phyloP scores from a whole-genome alignment of 2,888 invertebrate genomes.

The Cheilosia soror region DNA sequence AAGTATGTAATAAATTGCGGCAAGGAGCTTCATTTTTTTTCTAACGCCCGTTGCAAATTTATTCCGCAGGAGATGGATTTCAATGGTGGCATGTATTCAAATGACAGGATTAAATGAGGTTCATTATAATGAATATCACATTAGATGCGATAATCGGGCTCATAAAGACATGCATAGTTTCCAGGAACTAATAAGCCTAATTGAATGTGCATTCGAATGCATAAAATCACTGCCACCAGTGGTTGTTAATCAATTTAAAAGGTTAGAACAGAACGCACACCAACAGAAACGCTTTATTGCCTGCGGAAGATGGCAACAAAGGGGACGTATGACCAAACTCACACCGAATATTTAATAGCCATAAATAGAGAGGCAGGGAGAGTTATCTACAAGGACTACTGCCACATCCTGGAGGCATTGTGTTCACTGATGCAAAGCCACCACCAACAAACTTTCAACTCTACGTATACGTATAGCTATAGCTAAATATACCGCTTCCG shows the following conservation, averaged over 20 bases:
- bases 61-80: constrained; percentile 35
- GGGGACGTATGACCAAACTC: neutral
- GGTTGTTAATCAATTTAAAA: constrained; percentile 44
- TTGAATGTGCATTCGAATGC: constrained; percentile 30
- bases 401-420: constrained; percentile 41
- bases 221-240: neutral
- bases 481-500: constrained; percentile 31
- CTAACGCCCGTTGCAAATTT: constrained; percentile 21
- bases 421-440: constrained; percentile 47
- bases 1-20: constrained; percentile 34
- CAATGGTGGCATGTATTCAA: constrained; percentile 4
- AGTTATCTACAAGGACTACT: constrained; percentile 45
- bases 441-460: constrained; percentile 38
- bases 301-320: neutral
- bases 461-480: neutral
- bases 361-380: neutral
- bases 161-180: neutral
- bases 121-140: neutral
- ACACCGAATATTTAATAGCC: neutral
- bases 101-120: constrained; percentile 36
- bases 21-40: constrained; percentile 12
- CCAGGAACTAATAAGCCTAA: constrained; percentile 29
- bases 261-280: neutral
- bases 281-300: neutral
- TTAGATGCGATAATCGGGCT: constrained; percentile 31